Evolutionary conservation across 2,797 vertebrate genomes (phyloP).

Genomic region (Champsocephalus esox): DNA sequence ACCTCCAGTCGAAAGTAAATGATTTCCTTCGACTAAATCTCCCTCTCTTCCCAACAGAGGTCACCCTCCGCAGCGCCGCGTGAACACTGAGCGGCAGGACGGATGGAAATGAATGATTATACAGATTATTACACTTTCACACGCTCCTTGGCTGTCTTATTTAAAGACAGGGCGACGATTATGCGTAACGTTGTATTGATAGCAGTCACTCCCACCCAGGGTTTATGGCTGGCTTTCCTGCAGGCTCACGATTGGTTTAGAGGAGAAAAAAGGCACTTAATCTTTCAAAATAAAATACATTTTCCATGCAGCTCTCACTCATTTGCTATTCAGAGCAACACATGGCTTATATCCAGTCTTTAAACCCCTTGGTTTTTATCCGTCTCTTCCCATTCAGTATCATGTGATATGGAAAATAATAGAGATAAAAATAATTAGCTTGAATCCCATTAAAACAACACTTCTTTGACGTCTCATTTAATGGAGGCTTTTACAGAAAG

Average conservation of each 20-base stretch:
- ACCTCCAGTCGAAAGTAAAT: conserved; percentile 7
- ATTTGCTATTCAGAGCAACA: neutral
- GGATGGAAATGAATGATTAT: conserved; percentile 53
- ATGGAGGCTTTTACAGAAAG: conserved; percentile 33
- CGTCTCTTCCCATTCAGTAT: conserved; percentile 3
- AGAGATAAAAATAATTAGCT: conserved; percentile 22
- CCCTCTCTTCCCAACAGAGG: conserved; percentile 29
- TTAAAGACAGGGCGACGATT: conserved; percentile 1
- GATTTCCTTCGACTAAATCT: conserved; percentile 33
- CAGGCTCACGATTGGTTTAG: neutral
- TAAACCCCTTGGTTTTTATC: conserved; percentile 7
- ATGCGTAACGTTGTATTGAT: conserved; percentile 11
- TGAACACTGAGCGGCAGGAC: conserved; percentile 45
- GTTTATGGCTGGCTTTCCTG: conserved; percentile 2
- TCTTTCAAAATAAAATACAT: neutral
- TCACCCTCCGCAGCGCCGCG: conserved; percentile 51
- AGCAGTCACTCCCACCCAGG: neutral
- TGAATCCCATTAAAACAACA: conserved; percentile 36
- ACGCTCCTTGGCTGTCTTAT: conserved; percentile 27
- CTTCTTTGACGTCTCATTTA: conserved; percentile 55
- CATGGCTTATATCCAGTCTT: neutral
- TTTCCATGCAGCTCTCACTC: neutral
- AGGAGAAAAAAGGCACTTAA: neutral
- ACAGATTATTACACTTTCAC: conserved; percentile 43
- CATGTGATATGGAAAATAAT: neutral